Percentiles rank a stretch among this genome's conserved stretches.
phyloP scores from a whole-genome alignment of 1,140 invertebrate species.

The Cyphomyrmex costatus region DNA sequence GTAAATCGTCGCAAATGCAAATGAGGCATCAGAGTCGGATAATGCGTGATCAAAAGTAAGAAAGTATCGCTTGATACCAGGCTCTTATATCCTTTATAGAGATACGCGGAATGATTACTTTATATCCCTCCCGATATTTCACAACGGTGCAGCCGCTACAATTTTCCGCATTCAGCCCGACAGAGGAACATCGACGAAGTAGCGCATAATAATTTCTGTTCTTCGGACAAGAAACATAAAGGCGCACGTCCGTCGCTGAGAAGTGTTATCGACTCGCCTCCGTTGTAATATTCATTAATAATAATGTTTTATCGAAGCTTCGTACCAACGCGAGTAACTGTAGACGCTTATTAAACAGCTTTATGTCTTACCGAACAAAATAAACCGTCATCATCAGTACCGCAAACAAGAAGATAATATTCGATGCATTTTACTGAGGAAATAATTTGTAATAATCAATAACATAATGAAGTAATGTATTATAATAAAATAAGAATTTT shows the following conservation, averaged over 20 bases:
- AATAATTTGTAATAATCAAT: not conserved
- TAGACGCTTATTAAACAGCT: conserved; percentile 1
- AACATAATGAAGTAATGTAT: conserved; percentile 1
- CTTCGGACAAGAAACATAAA: not conserved
- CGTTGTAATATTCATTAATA: conserved; percentile 31
- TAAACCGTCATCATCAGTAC: not conserved
- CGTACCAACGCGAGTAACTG: not conserved
- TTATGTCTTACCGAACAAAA: conserved; percentile 4
- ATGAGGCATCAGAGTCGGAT: not conserved
- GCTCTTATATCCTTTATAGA: not conserved
- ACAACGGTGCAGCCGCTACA: not conserved
- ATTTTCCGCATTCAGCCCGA: not conserved
- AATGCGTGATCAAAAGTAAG: not conserved
- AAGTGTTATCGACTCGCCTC: conserved; percentile 3
- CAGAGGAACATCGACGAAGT: not conserved
- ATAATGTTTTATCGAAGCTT: conserved; percentile 25
- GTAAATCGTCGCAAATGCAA: not conserved
- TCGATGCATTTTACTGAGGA: not conserved
- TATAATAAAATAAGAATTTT: not conserved
- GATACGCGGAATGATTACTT: conserved; percentile 13
- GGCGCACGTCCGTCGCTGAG: not conserved
- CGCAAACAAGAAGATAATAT: not conserved
- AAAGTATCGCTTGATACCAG: not conserved
- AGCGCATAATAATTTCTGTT: not conserved
- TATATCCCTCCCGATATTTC: not conserved